Evolutionary conservation across 2,888 invertebrate species (phyloP), one percentile per base, ranked within the genome.

Genomic region (Nesidiocoris tenuis): DNA sequence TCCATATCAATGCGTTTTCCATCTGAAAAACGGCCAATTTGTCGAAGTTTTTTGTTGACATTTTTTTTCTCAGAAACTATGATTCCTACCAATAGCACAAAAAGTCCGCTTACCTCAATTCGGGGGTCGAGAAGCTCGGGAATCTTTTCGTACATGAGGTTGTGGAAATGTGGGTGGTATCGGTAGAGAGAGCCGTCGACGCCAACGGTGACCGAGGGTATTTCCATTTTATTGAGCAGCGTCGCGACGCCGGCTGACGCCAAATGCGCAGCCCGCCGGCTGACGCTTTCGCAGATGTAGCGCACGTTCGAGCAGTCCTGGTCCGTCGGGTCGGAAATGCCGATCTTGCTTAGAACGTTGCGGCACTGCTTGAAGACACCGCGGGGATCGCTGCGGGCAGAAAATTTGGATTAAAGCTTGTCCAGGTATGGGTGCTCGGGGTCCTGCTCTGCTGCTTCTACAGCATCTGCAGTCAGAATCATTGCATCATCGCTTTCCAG

Each of bases 121-220:
- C 89, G 89, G 0, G 92, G 91, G 77, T 87, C 88, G 61, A 93
- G 88, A 77, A 96, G 87, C 81, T 90, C 87, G 72, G 87, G 85
- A 80, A 95, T 95, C 85, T 94, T 95, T 81, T 93, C 92, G 82
- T 90, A 90, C 95, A 98, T 97, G 82, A 96, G 89, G 84, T 94
- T 89, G 84, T 96, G 95, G 88, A 98, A 98, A 86, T 94, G 93
- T 5, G 93, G 93, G 84, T 94, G 93, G 79, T 88, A 87, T 83
- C 91, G 90, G 81, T 85, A 88, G 65, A 87, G 81, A 0, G 87
- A 86, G 1, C 87, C 87, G 81, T 87, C 87, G 7, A 87, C 84
- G 9, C 86, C 87, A 67, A 87, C 84, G 0, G 85, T 85, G 1
- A 83, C 83, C 75, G 85, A 83, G 2, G 84, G 82, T 67, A 83